phyloP scores from a whole-genome alignment of 2,797 vertebrate species.

The Epinephelus coioides region DNA sequence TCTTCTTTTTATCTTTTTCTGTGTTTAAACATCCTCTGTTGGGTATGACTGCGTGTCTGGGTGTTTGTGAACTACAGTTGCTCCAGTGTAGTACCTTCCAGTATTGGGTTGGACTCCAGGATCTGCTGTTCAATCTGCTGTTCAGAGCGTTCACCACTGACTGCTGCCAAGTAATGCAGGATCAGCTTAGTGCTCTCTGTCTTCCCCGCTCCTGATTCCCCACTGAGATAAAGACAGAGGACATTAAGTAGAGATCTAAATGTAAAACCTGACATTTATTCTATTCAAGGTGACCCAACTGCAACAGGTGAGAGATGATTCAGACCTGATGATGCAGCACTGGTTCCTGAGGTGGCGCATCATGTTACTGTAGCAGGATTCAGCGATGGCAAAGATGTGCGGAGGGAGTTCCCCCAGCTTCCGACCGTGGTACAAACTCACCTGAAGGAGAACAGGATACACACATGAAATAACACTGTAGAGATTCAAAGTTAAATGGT shows the following conservation, averaged over 20 bases:
- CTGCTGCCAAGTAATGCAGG: conserved; percentile 93
- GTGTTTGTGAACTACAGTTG: no score
- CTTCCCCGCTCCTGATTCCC: conserved; percentile 97
- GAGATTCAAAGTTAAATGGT: not conserved
- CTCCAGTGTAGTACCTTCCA: conserved; percentile 88
- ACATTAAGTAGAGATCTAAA: not conserved
- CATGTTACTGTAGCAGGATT: conserved; percentile 92
- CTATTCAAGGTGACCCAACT: not conserved
- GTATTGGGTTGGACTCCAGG: conserved; percentile 94
- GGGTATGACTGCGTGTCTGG: no score
- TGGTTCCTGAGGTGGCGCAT: conserved; percentile 88
- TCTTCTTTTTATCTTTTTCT: no score
- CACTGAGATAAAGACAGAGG: conserved; percentile 80
- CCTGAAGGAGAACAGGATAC: conserved; percentile 58
- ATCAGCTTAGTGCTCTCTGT: conserved; percentile 96
- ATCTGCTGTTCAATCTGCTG: conserved; percentile 92
- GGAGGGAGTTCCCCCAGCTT: conserved; percentile 92
- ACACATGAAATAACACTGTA: not conserved
- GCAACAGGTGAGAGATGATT: not conserved
- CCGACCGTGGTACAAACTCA: conserved; percentile 86
- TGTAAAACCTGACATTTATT: not conserved
- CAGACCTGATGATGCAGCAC: conserved; percentile 94
- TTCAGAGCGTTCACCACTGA: conserved; percentile 92
- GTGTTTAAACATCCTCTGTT: no score
- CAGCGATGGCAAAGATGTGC: conserved; percentile 93